Percentiles rank a stretch among this genome's conserved stretches.
Evolutionary conservation across 1,140 invertebrate genomes (phyloP).

Genomic region (Akabosia matsudoensis): DNA sequence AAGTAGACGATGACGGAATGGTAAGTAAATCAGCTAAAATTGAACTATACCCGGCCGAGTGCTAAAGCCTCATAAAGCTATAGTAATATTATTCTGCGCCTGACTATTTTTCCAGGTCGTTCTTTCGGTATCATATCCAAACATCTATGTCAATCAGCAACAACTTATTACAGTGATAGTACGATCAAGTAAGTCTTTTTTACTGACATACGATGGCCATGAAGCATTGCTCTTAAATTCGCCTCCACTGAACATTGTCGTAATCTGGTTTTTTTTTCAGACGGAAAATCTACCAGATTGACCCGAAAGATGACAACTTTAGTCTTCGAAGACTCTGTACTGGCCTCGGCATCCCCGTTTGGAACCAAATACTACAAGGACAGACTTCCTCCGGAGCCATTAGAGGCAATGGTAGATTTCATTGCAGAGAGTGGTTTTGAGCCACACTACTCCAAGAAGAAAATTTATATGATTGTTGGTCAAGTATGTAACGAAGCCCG

Average conservation of each 20-base stretch:
- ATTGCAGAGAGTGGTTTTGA: constrained; percentile 33
- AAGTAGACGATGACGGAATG: constrained; percentile 26
- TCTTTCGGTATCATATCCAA: constrained; percentile 17
- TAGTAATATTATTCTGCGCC: not conserved
- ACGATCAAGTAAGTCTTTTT: constrained; percentile 16
- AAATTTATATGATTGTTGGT: constrained; percentile 35
- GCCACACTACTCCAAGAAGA: constrained; percentile 27
- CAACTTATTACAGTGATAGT: constrained; percentile 25
- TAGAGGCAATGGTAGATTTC: constrained; percentile 39
- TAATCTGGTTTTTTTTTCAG: constrained; percentile 13
- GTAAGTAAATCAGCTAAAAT: not conserved
- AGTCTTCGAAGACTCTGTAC: constrained; percentile 32
- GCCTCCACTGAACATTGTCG: too few relatives aligned
- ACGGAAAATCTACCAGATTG: constrained; percentile 30
- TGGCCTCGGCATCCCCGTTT: constrained; percentile 38
- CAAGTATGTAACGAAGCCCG: constrained; percentile 39
- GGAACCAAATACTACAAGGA: constrained; percentile 37
- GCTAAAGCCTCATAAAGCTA: not conserved
- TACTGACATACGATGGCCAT: not conserved
- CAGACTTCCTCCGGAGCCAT: constrained; percentile 29
- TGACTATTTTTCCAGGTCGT: constrained; percentile 22
- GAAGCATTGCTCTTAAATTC: too few relatives aligned
- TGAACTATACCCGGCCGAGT: too few relatives aligned
- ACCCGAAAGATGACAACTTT: constrained; percentile 37
- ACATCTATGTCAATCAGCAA: constrained; percentile 25